Evolutionary conservation across 2,113 vertebrate species (phyloP).

Genomic region (Beaufortia kweichowensis): DNA sequence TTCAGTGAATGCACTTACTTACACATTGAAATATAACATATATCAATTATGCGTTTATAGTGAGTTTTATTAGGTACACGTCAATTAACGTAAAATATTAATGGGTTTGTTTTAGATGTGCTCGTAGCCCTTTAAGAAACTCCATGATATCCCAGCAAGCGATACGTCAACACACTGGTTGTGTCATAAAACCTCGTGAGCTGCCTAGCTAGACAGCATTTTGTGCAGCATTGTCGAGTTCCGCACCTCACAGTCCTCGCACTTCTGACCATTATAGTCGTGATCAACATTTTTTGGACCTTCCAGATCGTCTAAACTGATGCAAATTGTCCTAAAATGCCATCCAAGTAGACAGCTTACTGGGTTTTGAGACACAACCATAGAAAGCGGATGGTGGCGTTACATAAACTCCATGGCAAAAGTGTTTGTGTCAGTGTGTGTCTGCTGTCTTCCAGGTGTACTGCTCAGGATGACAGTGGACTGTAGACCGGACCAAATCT

Average conservation of each 20-base stretch:
- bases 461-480: constrained; percentile 28
- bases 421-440: constrained; percentile 31
- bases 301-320: neutral
- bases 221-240: neutral
- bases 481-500: neutral
- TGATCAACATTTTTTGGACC: no score
- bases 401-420: constrained; percentile 72
- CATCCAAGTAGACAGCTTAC: neutral
- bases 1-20: no score
- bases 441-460: neutral
- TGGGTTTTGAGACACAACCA: neutral
- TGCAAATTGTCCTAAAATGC: neutral
- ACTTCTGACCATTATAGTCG: neutral
- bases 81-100: neutral
- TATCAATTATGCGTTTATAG: neutral
- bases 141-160: constrained; percentile 79
- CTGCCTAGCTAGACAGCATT: constrained; percentile 3
- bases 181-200: neutral
- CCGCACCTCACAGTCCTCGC: neutral
- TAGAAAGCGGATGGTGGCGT: constrained; percentile 76
- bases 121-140: constrained; percentile 82
- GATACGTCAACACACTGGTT: constrained; percentile 77
- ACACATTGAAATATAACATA: neutral
- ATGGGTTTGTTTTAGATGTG: neutral
- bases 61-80: neutral